Base-by-base conservation (phyloP, 2,888 invertebrate species). In the Aleiodes alternator region DNA sequence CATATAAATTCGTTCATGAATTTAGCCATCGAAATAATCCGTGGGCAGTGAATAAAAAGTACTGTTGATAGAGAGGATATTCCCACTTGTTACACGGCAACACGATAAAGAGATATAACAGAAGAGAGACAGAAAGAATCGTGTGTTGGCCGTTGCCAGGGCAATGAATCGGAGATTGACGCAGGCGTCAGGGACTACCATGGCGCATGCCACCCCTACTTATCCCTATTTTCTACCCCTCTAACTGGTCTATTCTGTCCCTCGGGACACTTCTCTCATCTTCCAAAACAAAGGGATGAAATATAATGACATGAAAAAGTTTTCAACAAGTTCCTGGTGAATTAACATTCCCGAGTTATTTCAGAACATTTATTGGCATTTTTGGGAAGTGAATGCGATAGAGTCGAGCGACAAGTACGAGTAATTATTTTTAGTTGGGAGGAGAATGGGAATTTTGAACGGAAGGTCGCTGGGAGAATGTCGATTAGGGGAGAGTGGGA, bases 101-200 rank as follows among this genome's bases (percentile, higher is more conserved):
- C 73, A 72, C 48, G 56, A 70, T 69, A 57, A 74, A 77, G 76
- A 69, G 70, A 78, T 77, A 68, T 50, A 51, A 79, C n/a, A 51
- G 68, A 72, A 72, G 66, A 69, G 77, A 72, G 71, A 72, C 57
- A 69, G 77, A 72, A 59, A 51, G 75, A 61, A 72, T 76, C 76
- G 78, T 73, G 82, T 81, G 82, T 83, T 82, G 85, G 79, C 81
- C 85, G 86, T 86, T 86, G 86, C 85, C 82, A 85, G 84, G 85
- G 84, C 84, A 86, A 86, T 86, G 86, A 86, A 86, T 86, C 83
- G 85, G 84, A 83, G 84, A 86, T 84, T 84, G 86, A 85, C 84
- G 86, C 84, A 83, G 83, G 83, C 82, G 83, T 85, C 82, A 79
- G 80, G 78, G 80, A 79, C 82, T 81, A 78, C 80, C 78, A 76